phyloP scores from a whole-genome alignment of 1,140 invertebrate genomes.

The Drosophila murphyi region DNA sequence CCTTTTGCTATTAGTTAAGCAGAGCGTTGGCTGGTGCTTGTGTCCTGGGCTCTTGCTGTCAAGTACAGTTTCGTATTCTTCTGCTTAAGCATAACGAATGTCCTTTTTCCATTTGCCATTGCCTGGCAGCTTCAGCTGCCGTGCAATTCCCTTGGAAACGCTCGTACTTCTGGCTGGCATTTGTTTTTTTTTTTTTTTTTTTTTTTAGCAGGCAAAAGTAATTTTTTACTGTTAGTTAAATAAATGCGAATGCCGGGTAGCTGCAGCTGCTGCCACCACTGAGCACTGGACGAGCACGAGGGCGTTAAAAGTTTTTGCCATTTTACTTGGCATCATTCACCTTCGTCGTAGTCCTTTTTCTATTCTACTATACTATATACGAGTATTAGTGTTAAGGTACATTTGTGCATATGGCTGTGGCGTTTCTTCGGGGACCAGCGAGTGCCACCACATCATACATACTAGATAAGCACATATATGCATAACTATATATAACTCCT shows the following conservation, averaged over 20 bases:
- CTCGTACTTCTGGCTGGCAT: constrained; percentile 14
- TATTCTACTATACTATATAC: constrained; percentile 9
- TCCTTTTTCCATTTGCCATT: constrained; percentile 60
- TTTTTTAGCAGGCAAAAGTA: constrained; percentile 69
- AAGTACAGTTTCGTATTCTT: constrained; percentile 83
- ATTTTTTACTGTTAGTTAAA: constrained; percentile 84
- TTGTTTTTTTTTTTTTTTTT: constrained; percentile 34
- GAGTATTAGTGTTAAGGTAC: neutral
- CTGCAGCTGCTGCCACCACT: constrained; percentile 40
- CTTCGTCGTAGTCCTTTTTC: constrained; percentile 46
- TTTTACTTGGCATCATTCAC: constrained; percentile 55
- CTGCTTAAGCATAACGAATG: constrained; percentile 83
- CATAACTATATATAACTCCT: constrained; percentile 43
- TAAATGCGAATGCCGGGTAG: constrained; percentile 74
- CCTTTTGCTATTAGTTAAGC: constrained; percentile 73
- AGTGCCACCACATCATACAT: constrained; percentile 25
- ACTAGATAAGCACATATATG: constrained; percentile 23
- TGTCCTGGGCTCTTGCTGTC: constrained; percentile 58
- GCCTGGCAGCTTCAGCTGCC: constrained; percentile 15
- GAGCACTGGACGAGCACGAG: constrained; percentile 46
- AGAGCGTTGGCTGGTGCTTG: constrained; percentile 8
- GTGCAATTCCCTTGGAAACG: constrained; percentile 64
- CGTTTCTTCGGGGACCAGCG: constrained; percentile 70
- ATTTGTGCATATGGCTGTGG: constrained; percentile 37
- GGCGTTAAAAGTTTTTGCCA: constrained; percentile 78